Evolutionary conservation across 2,797 vertebrate genomes (phyloP).

Genomic region (Limosa lapponica): DNA sequence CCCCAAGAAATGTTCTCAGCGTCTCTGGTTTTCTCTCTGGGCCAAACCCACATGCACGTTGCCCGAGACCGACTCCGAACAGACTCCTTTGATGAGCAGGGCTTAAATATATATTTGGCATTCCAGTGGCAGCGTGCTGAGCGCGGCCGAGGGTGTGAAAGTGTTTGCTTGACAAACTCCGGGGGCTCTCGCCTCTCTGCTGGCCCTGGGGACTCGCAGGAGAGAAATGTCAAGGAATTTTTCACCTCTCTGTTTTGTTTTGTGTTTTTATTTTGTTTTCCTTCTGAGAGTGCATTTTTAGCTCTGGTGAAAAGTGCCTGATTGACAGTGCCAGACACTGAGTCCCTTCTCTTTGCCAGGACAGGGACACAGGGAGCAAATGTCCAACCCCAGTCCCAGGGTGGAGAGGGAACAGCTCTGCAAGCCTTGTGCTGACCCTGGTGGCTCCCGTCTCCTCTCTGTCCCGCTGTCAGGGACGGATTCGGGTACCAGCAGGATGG

Average conservation of each 20-base stretch:
- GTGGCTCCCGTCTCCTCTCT: not conserved
- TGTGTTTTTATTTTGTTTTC: conserved; percentile 76
- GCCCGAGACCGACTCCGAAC: conserved; percentile 59
- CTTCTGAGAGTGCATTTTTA: conserved; percentile 65
- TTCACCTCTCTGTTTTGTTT: conserved; percentile 75
- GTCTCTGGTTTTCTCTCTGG: conserved; percentile 17
- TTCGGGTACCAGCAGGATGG: not conserved
- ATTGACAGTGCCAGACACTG: conserved; percentile 49
- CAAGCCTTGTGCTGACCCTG: not conserved
- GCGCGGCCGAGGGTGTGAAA: conserved; percentile 69
- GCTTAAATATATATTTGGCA: conserved; percentile 74
- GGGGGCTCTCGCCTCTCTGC: conserved; percentile 69
- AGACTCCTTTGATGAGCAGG: conserved; percentile 66
- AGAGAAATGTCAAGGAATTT: conserved; percentile 76
- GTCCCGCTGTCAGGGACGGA: fast-evolving
- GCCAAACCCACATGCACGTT: conserved; percentile 70
- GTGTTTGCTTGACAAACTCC: conserved; percentile 77
- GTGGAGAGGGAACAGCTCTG: not conserved
- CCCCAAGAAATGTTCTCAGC: conserved; percentile 50
- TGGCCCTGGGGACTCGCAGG: conserved; percentile 66
- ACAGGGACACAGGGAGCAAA: not conserved
- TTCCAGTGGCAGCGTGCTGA: conserved; percentile 64
- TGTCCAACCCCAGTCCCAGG: not conserved
- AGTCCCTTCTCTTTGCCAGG: conserved; percentile 48
- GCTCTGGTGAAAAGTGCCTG: conserved; percentile 42